A percentile compares a stretch with the other conserved stretches of the same genome.
phyloP scores from a whole-genome alignment of 2,888 invertebrate genomes.

The Drosophila meridiana region DNA sequence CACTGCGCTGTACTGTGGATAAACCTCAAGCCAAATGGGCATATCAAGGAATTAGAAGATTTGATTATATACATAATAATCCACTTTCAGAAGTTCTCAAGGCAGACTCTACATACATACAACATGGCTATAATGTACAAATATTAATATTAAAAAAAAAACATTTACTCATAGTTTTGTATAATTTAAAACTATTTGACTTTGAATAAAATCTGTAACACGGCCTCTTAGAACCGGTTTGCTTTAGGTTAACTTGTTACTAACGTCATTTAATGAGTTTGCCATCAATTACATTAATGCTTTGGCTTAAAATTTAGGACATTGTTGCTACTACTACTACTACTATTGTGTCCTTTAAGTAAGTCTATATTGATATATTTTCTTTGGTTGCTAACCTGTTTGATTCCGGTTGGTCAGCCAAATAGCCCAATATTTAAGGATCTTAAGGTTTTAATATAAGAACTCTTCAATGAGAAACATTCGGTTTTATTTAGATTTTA shows the following conservation, averaged over 20 bases:
- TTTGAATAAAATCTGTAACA: conserved; percentile 10
- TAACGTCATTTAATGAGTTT: not conserved
- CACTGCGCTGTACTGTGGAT: conserved; percentile 9
- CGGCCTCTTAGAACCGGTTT: conserved; percentile 5
- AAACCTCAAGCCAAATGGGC: not conserved
- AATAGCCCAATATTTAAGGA: not conserved
- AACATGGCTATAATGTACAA: not conserved
- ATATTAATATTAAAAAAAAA: not conserved
- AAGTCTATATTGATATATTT: not conserved
- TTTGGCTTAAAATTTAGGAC: too few species aligned
- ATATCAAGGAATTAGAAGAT: not conserved
- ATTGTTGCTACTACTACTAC: too few species aligned
- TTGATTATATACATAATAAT: not conserved
- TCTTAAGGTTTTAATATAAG: not conserved
- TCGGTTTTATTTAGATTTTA: not conserved
- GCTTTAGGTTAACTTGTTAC: not conserved
- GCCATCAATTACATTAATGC: not conserved
- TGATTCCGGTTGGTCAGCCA: not conserved
- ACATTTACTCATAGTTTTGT: not conserved
- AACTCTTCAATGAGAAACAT: not conserved
- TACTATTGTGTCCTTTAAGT: not conserved
- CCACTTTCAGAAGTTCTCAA: not conserved
- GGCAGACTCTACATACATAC: too few species aligned
- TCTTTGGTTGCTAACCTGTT: not conserved
- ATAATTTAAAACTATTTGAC: conserved; percentile 1